Evolutionary conservation across 2,888 invertebrate species (phyloP).

Genomic region (Drosophila anomelani): DNA sequence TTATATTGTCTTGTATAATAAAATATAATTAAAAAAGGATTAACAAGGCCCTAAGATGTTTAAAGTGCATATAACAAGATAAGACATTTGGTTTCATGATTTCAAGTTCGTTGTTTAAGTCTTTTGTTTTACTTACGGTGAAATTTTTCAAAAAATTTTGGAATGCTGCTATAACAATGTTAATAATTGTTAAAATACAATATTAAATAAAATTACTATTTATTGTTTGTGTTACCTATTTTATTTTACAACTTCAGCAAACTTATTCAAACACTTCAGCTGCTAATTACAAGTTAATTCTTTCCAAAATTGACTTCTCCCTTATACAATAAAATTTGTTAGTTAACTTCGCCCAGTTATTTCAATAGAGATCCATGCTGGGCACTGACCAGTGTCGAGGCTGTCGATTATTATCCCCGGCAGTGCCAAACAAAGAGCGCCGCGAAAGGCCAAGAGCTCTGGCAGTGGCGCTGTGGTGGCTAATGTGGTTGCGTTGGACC

Average conservation of each 20-base stretch:
- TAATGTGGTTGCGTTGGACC: slow-evolving; percentile 47
- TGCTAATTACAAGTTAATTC: not conserved
- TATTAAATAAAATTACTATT: too few species aligned
- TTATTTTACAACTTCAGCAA: not conserved
- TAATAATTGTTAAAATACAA: not conserved
- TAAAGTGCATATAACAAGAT: not conserved
- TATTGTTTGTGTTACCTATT: too few species aligned
- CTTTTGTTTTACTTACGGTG: not conserved
- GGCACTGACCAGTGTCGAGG: slow-evolving; percentile 51
- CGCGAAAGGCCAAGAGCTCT: slow-evolving; percentile 48
- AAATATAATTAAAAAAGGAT: not conserved
- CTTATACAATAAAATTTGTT: not conserved
- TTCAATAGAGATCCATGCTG: slow-evolving; percentile 22
- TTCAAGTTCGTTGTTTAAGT: slow-evolving; percentile 1
- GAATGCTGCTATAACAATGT: not conserved
- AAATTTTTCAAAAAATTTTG: not conserved
- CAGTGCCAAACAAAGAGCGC: slow-evolving; percentile 53
- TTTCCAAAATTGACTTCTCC: not conserved
- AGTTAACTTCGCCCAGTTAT: not conserved
- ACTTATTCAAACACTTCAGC: not conserved
- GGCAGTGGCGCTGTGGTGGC: slow-evolving; percentile 30
- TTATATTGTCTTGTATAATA: not conserved
- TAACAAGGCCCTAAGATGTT: too few species aligned
- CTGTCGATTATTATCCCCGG: slow-evolving; percentile 47
- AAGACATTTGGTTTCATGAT: too few species aligned